Evolutionary conservation across 2,797 vertebrate species (phyloP), one percentile per base, ranked within the genome.

Genomic region (Geotrypetes seraphini): DNA sequence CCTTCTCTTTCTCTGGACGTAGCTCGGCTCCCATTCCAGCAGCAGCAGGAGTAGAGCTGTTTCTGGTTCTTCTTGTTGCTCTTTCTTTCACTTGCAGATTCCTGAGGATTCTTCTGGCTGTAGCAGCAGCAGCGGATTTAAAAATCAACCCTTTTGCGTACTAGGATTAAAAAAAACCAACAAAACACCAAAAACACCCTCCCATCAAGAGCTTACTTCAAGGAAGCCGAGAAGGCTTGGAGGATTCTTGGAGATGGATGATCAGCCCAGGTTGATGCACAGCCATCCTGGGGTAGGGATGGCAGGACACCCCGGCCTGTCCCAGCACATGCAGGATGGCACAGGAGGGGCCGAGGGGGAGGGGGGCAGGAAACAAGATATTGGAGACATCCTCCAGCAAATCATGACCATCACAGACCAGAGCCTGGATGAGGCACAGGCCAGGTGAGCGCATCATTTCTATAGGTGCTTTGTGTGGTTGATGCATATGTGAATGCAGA

Each of bases 371-470:
- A 96, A 96, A 56, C 91, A 95, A 81, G 92, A 97, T 88, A 96
- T 97, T 59, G 93, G 93, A 76, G 93, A 97, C 88, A 97, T 96
- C 79, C 84, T 96, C 75, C 93, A 96, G 81, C 92, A 96, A 69
- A 97, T 97, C 46, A 97, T 97, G 93, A 96, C 93, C 84, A 97
- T 96, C 81, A 97, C 93, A 33, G 93, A 97, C 59, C 93, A 97
- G 78, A 97, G 92, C 81, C 84, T 97, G 87, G 93, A 97, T 47
- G 93, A 97, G 69, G 92, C 92, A 42, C 93, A 97, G 79, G 92
- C 93, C 85, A 95, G 92, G 93, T 96, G 84, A 77, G 77, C 16
- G 48, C 40, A n/a, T n/a, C n/a, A n/a, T n/a, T n/a, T n/a, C n/a
- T n/a, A n/a, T n/a, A n/a, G n/a, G n/a, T n/a, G n/a, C n/a, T n/a